Evolutionary conservation across 1,140 invertebrate genomes (phyloP), one percentile per base, ranked within the genome.

Genomic region (Psilanteris sp.): DNA sequence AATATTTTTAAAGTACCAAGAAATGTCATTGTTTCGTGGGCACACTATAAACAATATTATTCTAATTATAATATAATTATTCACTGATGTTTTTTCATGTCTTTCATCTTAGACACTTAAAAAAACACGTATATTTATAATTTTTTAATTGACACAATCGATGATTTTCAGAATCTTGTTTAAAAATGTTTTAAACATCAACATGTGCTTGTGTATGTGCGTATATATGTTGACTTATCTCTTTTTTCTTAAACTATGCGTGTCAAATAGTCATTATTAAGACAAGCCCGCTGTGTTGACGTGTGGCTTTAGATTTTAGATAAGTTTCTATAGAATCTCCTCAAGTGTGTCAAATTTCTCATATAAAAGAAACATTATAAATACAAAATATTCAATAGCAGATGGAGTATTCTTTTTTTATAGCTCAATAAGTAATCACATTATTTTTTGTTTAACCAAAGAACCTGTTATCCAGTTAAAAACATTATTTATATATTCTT

Each of bases 261-360:
- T 64, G 46, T 43, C 46, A 16, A 50, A 64, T 27, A 9, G 34
- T 48, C 22, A 13, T 61, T 48, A 37, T 29, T 24, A 20, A 14
- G 31, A 61, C 41, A 37, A 46, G 22, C 18, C 18, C 2, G 39
- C 14, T 31, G 24, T 22, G 8, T 31, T 26, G 34, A 41, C 36
- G 10, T 29, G 34, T 41, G 36, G 13, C n/a, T 43, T 27, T 36
- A 46, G 31, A 46, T 55, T 8, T 22, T 9, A 22, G 41, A 61
- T 46, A 61, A 36, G 27, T 13, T n/a, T 5, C 15, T 3, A 0
- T 9, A 1, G 3, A 1, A 3, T 10, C 1, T 34, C 3, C 24
- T 4, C 11, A 5, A 48, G 48, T 37, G 9, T 18, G 26, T 36
- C 41, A 14, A 48, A 61, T 46, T 36, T 36, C 31, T n/a, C n/a